These are phyloP conservation scores for Drosophila macrothrix DNA, from an alignment of 2,888 invertebrate genomes.

Conservation along the genomic window DNA sequence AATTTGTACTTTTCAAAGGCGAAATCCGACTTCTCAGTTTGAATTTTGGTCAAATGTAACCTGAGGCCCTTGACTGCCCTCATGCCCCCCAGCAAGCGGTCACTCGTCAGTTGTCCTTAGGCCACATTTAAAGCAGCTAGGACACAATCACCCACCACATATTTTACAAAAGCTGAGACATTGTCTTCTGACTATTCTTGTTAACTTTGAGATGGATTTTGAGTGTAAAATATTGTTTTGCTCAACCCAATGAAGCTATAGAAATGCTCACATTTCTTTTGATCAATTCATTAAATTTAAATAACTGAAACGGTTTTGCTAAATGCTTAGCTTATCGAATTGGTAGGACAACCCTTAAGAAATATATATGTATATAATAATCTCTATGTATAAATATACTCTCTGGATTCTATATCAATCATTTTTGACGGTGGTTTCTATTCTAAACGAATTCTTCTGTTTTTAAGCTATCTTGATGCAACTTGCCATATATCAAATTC, in stretches of 20 bases:
- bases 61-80: slow-evolving; percentile 64
- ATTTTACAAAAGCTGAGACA: slow-evolving; percentile 43
- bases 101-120: slow-evolving; percentile 60
- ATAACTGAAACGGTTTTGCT: not conserved
- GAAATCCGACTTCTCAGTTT: slow-evolving; percentile 42
- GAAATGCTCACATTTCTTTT: slow-evolving; percentile 7
- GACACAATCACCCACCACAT: slow-evolving; percentile 45
- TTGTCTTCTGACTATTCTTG: slow-evolving; percentile 18
- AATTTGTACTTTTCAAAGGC: slow-evolving; percentile 67
- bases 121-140: slow-evolving; percentile 11
- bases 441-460: fast-evolving
- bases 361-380: no score
- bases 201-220: slow-evolving; percentile 1
- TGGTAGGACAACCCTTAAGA: not conserved
- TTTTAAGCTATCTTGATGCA: not conserved
- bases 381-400: no score
- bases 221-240: not conserved
- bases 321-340: not conserved
- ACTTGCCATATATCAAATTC: not conserved
- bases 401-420: no score
- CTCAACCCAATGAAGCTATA: slow-evolving; percentile 8
- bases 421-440: not conserved
- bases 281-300: not conserved
- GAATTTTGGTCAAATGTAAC: slow-evolving; percentile 75
- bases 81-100: not conserved